phyloP scores from a whole-genome alignment of 92 coral and sea anemone species.

The Actinernus sp. region DNA sequence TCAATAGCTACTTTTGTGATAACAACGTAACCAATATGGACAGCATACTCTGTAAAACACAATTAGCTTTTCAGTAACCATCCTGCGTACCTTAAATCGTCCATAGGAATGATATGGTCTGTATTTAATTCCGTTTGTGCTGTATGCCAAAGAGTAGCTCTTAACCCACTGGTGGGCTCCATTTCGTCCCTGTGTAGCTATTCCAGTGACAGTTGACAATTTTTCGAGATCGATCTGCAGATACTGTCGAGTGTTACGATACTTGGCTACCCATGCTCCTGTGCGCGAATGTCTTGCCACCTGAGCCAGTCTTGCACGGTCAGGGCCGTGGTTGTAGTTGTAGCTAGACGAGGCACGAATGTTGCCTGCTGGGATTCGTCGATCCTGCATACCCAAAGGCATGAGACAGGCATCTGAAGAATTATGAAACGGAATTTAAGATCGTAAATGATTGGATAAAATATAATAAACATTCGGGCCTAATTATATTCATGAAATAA shows the following conservation, averaged over 20 bases:
- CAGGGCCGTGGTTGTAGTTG: constrained; percentile 72
- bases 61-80: no score
- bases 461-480: no score
- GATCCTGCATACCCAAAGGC: constrained; percentile 76
- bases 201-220: constrained; percentile 52
- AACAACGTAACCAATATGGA: no score
- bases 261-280: constrained; percentile 74
- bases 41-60: no score
- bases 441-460: no score
- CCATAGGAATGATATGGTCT: constrained; percentile 46
- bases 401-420: constrained; percentile 49
- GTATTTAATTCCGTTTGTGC: constrained; percentile 50
- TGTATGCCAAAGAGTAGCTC: constrained; percentile 52
- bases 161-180: constrained; percentile 60
- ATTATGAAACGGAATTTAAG: no score
- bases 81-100: constrained; percentile 38
- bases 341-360: constrained; percentile 61
- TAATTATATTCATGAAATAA: no score
- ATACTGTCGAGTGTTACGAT: constrained; percentile 57
- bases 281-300: constrained; percentile 36
- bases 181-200: constrained; percentile 74
- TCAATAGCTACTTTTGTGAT: no score
- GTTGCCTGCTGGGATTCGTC: constrained; percentile 54
- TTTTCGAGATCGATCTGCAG: constrained; percentile 64
- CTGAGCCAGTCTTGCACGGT: constrained; percentile 64